phyloP scores from a whole-genome alignment of 2,888 invertebrate species.

The Boloria selene region DNA sequence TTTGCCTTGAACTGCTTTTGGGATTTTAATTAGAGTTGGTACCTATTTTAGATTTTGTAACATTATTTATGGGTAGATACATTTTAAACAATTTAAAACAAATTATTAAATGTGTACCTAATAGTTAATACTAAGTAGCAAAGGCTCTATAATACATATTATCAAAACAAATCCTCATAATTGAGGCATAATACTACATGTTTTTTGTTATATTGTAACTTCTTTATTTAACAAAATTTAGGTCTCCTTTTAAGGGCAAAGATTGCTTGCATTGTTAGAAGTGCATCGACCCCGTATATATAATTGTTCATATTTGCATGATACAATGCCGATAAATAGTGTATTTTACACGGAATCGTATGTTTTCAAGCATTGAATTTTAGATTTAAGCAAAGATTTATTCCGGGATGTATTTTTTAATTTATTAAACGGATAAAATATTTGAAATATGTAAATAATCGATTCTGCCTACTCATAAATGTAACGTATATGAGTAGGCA shows the following conservation, averaged over 20 bases:
- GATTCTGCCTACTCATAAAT: not conserved
- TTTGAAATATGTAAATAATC: not conserved
- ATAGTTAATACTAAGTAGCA: too few relatives aligned
- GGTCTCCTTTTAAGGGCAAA: conserved; percentile 51
- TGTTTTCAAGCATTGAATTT: conserved; percentile 29
- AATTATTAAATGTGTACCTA: too few relatives aligned
- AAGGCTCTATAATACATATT: too few relatives aligned
- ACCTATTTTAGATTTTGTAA: too few relatives aligned
- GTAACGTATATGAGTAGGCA: conserved; percentile 48
- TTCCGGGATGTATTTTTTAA: too few relatives aligned
- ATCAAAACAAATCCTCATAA: too few relatives aligned
- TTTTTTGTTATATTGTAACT: not conserved
- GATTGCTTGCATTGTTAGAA: conserved; percentile 50
- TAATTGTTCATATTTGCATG: conserved; percentile 62
- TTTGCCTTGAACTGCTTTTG: too few relatives aligned
- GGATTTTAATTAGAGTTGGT: too few relatives aligned
- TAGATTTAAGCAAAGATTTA: not conserved
- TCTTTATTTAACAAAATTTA: conserved; percentile 42
- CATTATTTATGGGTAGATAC: too few relatives aligned
- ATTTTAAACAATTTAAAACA: too few relatives aligned
- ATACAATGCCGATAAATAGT: conserved; percentile 49
- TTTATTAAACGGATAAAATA: not conserved
- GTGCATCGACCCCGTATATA: conserved; percentile 54
- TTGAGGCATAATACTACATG: too few relatives aligned
- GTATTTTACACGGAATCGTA: conserved; percentile 34